phyloP scores from a whole-genome alignment of 2,113 vertebrate species.

The Macquaria australasica region DNA sequence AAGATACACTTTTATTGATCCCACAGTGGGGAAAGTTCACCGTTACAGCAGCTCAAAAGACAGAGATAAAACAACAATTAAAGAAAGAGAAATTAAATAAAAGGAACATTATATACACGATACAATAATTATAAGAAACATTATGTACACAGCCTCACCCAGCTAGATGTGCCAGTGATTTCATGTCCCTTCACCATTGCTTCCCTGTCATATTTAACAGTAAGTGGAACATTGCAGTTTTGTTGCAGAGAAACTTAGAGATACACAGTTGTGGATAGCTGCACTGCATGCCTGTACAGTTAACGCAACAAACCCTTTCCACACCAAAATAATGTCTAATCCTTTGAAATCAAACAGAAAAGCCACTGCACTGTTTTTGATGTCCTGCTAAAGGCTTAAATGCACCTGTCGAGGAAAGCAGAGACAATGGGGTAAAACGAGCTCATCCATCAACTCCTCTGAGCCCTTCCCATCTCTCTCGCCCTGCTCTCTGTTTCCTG shows the following conservation, averaged over 20 bases:
- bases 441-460: slow-evolving; percentile 72
- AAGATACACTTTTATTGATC: no score
- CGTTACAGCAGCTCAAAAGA: no score
- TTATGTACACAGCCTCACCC: no score
- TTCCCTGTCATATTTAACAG: not conserved
- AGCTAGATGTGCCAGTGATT: no score
- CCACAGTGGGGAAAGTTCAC: no score
- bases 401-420: slow-evolving; percentile 80
- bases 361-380: slow-evolving; percentile 38
- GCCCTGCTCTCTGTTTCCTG: slow-evolving; percentile 74
- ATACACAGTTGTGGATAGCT: not conserved
- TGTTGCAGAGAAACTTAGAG: not conserved
- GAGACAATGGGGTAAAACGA: slow-evolving; percentile 75
- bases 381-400: slow-evolving; percentile 17
- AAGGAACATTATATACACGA: no score
- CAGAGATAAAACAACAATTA: no score
- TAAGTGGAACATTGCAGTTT: not conserved
- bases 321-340: slow-evolving; percentile 20
- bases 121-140: no score
- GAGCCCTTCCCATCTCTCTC: slow-evolving; percentile 66
- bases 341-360: slow-evolving; percentile 36
- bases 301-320: not conserved
- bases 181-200: not conserved
- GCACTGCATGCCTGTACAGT: not conserved
- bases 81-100: no score